Evolutionary conservation across 2,113 vertebrate species (phyloP).

Genomic region (Zosterops japonicus): DNA sequence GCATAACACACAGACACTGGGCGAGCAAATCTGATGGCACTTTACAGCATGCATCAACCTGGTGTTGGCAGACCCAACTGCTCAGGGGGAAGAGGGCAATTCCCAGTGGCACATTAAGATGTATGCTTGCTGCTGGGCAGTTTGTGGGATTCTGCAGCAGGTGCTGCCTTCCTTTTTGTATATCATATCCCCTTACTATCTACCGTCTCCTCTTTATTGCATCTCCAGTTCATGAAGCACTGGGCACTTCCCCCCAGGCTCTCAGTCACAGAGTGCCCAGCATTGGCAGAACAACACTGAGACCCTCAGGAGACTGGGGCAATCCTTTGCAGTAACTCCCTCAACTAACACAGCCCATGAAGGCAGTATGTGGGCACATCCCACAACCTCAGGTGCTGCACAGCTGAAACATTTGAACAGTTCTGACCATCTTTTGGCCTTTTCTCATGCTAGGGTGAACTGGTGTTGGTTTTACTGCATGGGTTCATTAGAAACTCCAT

Average conservation of each 20-base stretch:
- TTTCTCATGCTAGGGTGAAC: neutral
- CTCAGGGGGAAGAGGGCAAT: neutral
- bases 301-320: neutral
- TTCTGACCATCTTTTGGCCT: neutral
- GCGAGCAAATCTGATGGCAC: neutral
- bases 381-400: neutral
- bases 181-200: neutral
- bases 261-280: neutral
- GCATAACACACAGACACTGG: neutral
- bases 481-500: neutral
- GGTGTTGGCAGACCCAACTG: fast-evolving
- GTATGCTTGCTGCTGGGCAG: neutral
- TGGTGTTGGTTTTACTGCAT: neutral
- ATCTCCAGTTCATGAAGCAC: neutral
- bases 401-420: neutral
- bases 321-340: neutral
- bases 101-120: neutral
- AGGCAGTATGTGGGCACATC: neutral
- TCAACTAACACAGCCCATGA: neutral
- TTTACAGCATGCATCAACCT: fast-evolving
- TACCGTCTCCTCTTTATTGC: neutral
- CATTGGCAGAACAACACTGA: neutral
- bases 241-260: neutral
- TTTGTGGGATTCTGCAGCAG: neutral
- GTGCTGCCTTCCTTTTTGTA: neutral